Evolutionary conservation across 2,888 invertebrate species (phyloP).

Genomic region (Cryptophagus acutangulus): DNA sequence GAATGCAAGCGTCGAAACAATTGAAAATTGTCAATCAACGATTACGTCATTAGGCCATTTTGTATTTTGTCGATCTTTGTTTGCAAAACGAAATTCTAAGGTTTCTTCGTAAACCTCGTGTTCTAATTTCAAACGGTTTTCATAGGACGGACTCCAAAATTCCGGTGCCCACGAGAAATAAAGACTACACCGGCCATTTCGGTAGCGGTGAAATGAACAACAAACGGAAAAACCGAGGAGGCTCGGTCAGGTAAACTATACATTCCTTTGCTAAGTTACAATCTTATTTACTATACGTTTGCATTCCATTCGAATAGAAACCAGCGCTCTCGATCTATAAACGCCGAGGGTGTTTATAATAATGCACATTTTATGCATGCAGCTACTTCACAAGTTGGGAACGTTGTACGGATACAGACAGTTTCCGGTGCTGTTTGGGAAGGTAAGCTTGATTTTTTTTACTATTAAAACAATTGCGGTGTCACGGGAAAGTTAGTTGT

Average conservation of each 20-base stretch:
- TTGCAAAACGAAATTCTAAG: constrained; percentile 32
- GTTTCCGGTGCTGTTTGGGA: constrained; percentile 82
- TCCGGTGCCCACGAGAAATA: constrained; percentile 80
- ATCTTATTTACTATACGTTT: constrained; percentile 4
- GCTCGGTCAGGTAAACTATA: constrained; percentile 62
- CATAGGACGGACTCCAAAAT: constrained; percentile 57
- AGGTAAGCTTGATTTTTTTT: constrained; percentile 49
- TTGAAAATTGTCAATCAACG: constrained; percentile 39
- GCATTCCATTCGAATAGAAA: constrained; percentile 51
- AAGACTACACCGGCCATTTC: constrained; percentile 74
- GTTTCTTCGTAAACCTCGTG: constrained; percentile 35
- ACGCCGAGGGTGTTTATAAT: constrained; percentile 82
- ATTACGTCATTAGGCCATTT: constrained; percentile 49
- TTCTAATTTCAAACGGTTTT: constrained; percentile 31
- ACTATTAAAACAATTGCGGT: neutral
- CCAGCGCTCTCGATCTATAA: constrained; percentile 63
- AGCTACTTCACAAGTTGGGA: constrained; percentile 79
- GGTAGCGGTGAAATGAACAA: constrained; percentile 69
- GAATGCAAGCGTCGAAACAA: constrained; percentile 28
- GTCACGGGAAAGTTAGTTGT: neutral
- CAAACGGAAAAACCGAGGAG: constrained; percentile 80
- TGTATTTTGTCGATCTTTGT: constrained; percentile 41
- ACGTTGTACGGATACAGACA: constrained; percentile 74
- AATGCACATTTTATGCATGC: constrained; percentile 90
- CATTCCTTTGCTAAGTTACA: constrained; percentile 8